Evolutionary conservation across 2,113 vertebrate genomes (phyloP), one percentile per base, ranked within the genome.

Genomic region (Cyanoderma ruficeps): DNA sequence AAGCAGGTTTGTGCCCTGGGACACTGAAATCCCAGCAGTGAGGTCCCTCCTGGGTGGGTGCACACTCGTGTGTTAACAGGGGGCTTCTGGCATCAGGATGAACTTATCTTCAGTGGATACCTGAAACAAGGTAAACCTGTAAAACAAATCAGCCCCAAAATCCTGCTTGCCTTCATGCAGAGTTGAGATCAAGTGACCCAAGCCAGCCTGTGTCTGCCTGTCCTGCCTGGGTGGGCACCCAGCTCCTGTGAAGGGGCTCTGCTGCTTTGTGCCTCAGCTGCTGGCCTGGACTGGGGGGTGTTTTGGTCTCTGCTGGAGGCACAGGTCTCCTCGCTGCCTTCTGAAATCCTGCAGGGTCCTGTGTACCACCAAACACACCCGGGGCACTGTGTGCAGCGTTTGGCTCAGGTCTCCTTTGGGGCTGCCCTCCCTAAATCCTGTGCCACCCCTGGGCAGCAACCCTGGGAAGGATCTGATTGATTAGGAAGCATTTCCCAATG

Each of bases 351-450:
- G 22, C 19, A 4, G 1, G 11, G 2, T 57, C 22, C 53, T 77
- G 28, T 19, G 28, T 7, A 30, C 27, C 56, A 37, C 28, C 42
- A 46, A 39, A 30, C 8, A 2, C 21, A 5, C 7, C 14, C 0
- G 0, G 35, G 28, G 50, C 49, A 42, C 33, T 1, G 11, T 47
- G 42, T 41, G 67, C 27, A 30, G 14, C 19, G 11, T 15, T 28
- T 69, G 88, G 35, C 37, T 20, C 33, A 13, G 57, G 13, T 41
- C 8, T 53, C 10, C 42, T 41, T 9, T 31, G 39, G 47, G 10
- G 15, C 33, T 71, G 46, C 13, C 8, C 11, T 82, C 60, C 27
- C n/a, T 1, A 0, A 17, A 41, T 2, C 23, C 61, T 67, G 37
- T 41, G 20, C 31, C 61, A 52, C 9, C 16, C 22, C 15, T 24